phyloP scores from a whole-genome alignment of 2,888 invertebrate genomes.

The Cacoxenus indagator region DNA sequence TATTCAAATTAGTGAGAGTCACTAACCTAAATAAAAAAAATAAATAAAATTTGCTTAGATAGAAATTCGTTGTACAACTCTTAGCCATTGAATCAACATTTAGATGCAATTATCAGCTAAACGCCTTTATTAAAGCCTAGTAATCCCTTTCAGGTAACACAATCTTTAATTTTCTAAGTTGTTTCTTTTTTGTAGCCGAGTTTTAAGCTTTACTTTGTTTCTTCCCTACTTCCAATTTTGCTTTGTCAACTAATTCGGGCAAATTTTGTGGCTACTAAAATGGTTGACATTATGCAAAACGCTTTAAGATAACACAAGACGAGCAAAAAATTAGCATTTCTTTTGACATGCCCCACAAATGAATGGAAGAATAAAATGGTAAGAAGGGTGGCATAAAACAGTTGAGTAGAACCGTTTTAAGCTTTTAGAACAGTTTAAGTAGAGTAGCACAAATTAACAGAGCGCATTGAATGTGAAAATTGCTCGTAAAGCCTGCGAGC shows the following conservation, averaged over 20 bases:
- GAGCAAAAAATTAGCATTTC: not conserved
- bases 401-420: not conserved
- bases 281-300: not conserved
- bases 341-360: not conserved
- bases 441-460: slow-evolving; percentile 55
- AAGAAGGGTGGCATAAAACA: not conserved
- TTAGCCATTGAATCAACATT: not conserved
- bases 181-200: too few species aligned
- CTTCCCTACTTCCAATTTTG: not conserved
- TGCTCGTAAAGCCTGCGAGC: slow-evolving; percentile 32
- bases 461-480: slow-evolving; percentile 54
- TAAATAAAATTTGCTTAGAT: too few species aligned
- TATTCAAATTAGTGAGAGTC: too few species aligned
- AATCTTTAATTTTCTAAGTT: slow-evolving; percentile 28
- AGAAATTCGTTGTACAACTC: too few species aligned
- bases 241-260: not conserved
- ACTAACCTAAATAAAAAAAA: too few species aligned
- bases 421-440: slow-evolving; percentile 17
- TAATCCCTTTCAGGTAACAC: not conserved
- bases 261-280: not conserved
- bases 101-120: not conserved
- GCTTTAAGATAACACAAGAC: not conserved
- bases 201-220: not conserved
- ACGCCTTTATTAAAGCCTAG: not conserved
- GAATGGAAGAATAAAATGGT: not conserved